Evolutionary conservation across 2,113 vertebrate species (phyloP).

Genomic region (Monopterus albus): DNA sequence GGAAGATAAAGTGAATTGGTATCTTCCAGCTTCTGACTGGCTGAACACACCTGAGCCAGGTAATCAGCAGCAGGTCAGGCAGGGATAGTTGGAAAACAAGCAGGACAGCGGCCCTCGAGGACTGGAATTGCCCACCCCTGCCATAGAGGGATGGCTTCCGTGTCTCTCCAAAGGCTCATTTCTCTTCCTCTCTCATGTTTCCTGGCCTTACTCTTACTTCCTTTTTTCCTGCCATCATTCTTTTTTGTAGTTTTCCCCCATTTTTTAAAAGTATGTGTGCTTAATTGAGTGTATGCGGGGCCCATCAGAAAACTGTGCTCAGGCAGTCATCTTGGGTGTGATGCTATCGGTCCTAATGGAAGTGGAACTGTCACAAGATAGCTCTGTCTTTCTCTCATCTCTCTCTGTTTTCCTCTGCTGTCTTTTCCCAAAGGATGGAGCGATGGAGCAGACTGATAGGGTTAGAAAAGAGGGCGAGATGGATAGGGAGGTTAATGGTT

Average conservation of each 20-base stretch:
- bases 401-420: slow-evolving; percentile 58
- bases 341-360: slow-evolving; percentile 76
- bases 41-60: no score
- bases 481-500: slow-evolving; percentile 72
- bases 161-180: no score
- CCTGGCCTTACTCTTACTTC: slow-evolving; percentile 3
- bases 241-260: slow-evolving; percentile 16
- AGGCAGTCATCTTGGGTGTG: slow-evolving; percentile 63
- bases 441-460: slow-evolving; percentile 71
- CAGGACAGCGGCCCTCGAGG: no score
- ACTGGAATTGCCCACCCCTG: no score
- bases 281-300: slow-evolving; percentile 28
- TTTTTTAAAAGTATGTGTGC: slow-evolving; percentile 2
- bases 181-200: slow-evolving; percentile 32
- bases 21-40: no score
- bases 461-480: slow-evolving; percentile 64
- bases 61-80: no score
- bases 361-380: slow-evolving; percentile 70
- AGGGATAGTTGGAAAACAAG: no score
- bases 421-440: slow-evolving; percentile 64
- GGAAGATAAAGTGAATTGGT: no score
- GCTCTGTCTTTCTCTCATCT: slow-evolving; percentile 69
- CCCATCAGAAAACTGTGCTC: slow-evolving; percentile 52
- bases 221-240: slow-evolving; percentile 20
- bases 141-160: slow-evolving; percentile 23